A percentile compares a stretch with the other conserved stretches of the same genome.
phyloP scores from a whole-genome alignment of 2,888 invertebrate species.

The Sphecodes monilicornis region DNA sequence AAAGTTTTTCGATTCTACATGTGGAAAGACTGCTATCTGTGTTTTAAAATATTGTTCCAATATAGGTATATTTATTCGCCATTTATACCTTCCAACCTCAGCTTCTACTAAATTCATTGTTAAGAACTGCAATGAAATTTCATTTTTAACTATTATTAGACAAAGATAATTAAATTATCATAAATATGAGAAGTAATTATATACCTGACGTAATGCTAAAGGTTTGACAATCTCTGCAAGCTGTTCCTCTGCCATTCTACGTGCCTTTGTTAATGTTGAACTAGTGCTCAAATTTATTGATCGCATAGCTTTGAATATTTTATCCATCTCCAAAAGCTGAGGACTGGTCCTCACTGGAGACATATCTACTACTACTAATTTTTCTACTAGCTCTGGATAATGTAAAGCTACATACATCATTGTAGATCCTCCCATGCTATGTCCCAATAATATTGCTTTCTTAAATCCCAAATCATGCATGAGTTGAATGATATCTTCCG shows the following conservation, averaged over 20 bases:
- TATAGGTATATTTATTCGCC: slow-evolving; percentile 93
- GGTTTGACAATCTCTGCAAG: slow-evolving; percentile 87
- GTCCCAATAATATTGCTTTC: slow-evolving; percentile 91
- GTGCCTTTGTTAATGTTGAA: slow-evolving; percentile 89
- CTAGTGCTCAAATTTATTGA: slow-evolving; percentile 87
- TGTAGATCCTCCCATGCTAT: slow-evolving; percentile 98
- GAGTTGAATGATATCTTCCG: slow-evolving; percentile 89
- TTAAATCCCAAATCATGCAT: slow-evolving; percentile 88
- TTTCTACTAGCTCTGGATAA: slow-evolving; percentile 88
- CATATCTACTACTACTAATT: slow-evolving; percentile 90
- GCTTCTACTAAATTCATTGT: slow-evolving; percentile 91
- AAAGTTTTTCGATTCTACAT: slow-evolving; percentile 83
- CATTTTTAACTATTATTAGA: not conserved
- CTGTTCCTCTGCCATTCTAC: slow-evolving; percentile 88
- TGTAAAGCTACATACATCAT: slow-evolving; percentile 93
- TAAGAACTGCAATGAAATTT: slow-evolving; percentile 87
- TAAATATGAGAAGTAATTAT: not conserved
- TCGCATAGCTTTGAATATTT: slow-evolving; percentile 89
- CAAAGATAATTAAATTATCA: not conserved
- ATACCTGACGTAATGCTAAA: slow-evolving; percentile 86
- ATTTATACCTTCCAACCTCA: slow-evolving; percentile 88
- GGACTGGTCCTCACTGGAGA: slow-evolving; percentile 88
- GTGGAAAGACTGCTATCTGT: slow-evolving; percentile 89
- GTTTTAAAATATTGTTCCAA: slow-evolving; percentile 88
- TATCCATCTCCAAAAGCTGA: slow-evolving; percentile 87